A percentile compares a stretch with the other conserved stretches of the same genome.
phyloP scores from a whole-genome alignment of 1,140 invertebrate species.

The Pantala flavescens region DNA sequence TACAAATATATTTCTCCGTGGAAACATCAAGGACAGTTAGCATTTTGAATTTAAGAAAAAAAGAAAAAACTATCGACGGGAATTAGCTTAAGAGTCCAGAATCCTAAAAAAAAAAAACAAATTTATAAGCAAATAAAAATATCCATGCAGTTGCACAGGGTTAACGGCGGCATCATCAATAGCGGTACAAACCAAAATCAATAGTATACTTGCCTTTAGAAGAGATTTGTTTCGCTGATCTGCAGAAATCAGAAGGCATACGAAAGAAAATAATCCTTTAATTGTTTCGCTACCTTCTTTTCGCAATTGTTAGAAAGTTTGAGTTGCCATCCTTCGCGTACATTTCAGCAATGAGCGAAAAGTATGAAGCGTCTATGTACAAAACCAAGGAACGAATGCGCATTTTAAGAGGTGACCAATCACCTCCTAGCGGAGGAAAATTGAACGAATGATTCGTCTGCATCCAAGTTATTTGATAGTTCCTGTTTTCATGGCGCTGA shows the following conservation, averaged over 20 bases:
- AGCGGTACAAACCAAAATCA: conserved; percentile 6
- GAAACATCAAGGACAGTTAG: too few species aligned
- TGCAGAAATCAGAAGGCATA: not conserved
- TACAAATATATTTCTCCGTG: too few species aligned
- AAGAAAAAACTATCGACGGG: too few species aligned
- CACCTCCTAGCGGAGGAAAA: not conserved
- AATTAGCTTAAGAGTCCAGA: too few species aligned
- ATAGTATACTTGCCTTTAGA: not conserved
- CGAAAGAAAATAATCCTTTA: not conserved
- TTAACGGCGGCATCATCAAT: not conserved
- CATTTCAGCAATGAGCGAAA: too few species aligned
- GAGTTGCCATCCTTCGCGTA: too few species aligned
- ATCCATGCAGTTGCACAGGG: not conserved
- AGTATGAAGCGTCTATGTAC: not conserved
- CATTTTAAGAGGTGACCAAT: not conserved
- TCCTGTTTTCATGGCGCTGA: too few species aligned
- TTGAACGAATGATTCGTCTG: not conserved
- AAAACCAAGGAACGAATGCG: conserved; percentile 5
- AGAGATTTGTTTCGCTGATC: not conserved
- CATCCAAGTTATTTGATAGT: too few species aligned
- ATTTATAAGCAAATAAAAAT: not conserved
- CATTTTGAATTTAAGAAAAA: too few species aligned
- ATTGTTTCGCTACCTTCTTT: too few species aligned
- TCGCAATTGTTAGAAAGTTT: too few species aligned
- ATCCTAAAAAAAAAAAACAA: too few species aligned